Percentiles rank a stretch among this genome's conserved stretches.
Conservation (phyloP, 2,888 invertebrate species). For the Opisthograptis luteolata region DNA sequence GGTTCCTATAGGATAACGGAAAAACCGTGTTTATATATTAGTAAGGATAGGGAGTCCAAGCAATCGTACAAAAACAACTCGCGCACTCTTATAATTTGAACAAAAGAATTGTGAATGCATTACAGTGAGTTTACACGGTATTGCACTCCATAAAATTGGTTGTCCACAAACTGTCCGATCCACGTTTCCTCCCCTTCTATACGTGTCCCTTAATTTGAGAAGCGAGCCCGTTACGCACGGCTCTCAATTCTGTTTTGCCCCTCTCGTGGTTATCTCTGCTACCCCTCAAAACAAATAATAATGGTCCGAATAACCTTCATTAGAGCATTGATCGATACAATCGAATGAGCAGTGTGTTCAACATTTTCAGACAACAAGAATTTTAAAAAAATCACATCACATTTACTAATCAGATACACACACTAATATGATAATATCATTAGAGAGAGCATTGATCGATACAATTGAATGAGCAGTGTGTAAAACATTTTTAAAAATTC, state of each 20-base stretch:
- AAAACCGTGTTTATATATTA: too few relatives aligned
- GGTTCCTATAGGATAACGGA: too few relatives aligned
- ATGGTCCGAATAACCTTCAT: slow-evolving; percentile 23
- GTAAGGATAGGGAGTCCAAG: too few relatives aligned
- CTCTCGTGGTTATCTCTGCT: slow-evolving; percentile 5
- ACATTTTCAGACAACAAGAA: too few relatives aligned
- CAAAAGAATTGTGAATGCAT: slow-evolving; percentile 4
- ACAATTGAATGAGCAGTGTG: slow-evolving; percentile 9
- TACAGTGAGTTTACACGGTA: slow-evolving; percentile 11
- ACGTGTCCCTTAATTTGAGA: slow-evolving; percentile 13
- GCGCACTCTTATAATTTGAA: too few relatives aligned
- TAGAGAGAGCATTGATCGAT: slow-evolving; percentile 6
- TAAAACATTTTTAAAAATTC: too few relatives aligned
- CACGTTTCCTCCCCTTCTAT: slow-evolving; percentile 12
- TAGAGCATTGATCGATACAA: slow-evolving; percentile 10
- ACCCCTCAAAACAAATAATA: slow-evolving; percentile 23
- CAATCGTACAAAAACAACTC: too few relatives aligned
- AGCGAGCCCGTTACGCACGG: slow-evolving; percentile 3
- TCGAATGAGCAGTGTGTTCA: slow-evolving; percentile 6
- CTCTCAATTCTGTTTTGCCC: slow-evolving; percentile 18
- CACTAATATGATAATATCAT: too few relatives aligned
- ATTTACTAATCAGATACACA: too few relatives aligned
- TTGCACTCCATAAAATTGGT: slow-evolving; percentile 27
- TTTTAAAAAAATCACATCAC: too few relatives aligned
- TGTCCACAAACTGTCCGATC: slow-evolving; percentile 19